phyloP scores from a whole-genome alignment of 2,888 invertebrate species.

The Carabus problematicus region DNA sequence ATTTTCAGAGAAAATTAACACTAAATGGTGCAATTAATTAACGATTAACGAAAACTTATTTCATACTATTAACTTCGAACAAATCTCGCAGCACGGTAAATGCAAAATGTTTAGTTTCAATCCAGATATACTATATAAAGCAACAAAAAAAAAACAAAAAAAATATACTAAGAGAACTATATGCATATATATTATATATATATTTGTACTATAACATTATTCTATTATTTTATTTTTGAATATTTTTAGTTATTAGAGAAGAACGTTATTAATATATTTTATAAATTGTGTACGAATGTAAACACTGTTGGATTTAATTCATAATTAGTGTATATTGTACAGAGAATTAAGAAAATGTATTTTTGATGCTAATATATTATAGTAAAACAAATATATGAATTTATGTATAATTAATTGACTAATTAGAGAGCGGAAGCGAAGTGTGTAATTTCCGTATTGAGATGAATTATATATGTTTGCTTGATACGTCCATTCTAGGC shows the following conservation, averaged over 20 bases:
- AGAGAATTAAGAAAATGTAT: slow-evolving; percentile 28
- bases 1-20: slow-evolving; percentile 10
- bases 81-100: slow-evolving; percentile 34
- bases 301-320: slow-evolving; percentile 34
- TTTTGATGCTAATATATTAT: slow-evolving; percentile 39
- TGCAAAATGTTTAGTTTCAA: slow-evolving; percentile 40
- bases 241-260: slow-evolving; percentile 42
- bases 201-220: slow-evolving; percentile 44
- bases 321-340: slow-evolving; percentile 20
- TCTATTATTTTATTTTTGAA: slow-evolving; percentile 30
- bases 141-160: slow-evolving; percentile 39
- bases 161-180: slow-evolving; percentile 44
- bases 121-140: slow-evolving; percentile 43
- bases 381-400: no score
- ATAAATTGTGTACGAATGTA: slow-evolving; percentile 26
- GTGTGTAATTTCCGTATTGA: not conserved
- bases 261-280: slow-evolving; percentile 39
- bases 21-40: slow-evolving; percentile 40
- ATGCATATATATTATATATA: slow-evolving; percentile 40
- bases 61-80: slow-evolving; percentile 35
- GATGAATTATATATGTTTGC: not conserved
- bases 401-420: no score
- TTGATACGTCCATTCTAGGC: not conserved
- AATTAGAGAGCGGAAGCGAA: not conserved
- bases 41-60: slow-evolving; percentile 33